These are phyloP conservation scores for Aeoliscus strigatus DNA, from an alignment of 2,797 vertebrate genomes.

Conservation along the genomic window DNA sequence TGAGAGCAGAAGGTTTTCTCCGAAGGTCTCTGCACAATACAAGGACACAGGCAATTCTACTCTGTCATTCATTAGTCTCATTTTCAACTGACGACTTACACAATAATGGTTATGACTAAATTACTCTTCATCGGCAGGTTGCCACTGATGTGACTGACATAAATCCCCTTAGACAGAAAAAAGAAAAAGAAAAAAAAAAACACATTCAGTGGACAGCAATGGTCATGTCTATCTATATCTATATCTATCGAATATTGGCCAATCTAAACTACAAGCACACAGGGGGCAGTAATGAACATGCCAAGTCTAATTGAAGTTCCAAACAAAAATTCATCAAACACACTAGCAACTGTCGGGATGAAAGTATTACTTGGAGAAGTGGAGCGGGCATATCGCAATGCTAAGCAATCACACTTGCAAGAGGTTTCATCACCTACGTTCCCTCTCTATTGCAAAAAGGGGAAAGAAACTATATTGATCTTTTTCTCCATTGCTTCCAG, in stretches of 20 bases:
- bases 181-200: conserved; percentile 23
- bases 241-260: conserved; percentile 34
- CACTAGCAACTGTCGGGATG: conserved; percentile 55
- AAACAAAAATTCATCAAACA: conserved; percentile 65
- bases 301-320: conserved; percentile 48
- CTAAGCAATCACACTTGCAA: conserved; percentile 77
- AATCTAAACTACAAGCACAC: conserved; percentile 54
- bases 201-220: conserved; percentile 12
- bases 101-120: conserved; percentile 3
- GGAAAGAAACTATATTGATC: conserved; percentile 66
- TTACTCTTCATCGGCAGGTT: conserved; percentile 25
- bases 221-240: conserved; percentile 14
- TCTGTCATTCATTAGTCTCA: conserved; percentile 10
- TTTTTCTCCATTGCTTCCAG: conserved; percentile 63
- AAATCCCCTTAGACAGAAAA: conserved; percentile 39
- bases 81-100: conserved; percentile 8
- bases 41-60: conserved; percentile 2
- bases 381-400: conserved; percentile 68
- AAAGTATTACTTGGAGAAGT: conserved; percentile 69
- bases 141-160: conserved; percentile 29
- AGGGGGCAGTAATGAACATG: conserved; percentile 53
- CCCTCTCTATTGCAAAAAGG: conserved; percentile 60
- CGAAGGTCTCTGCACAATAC: conserved; percentile 6
- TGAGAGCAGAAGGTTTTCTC: neutral
- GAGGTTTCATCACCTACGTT: conserved; percentile 78